Base-by-base conservation (phyloP, 2,113 vertebrate genomes). In the Pungitius pungitius region DNA sequence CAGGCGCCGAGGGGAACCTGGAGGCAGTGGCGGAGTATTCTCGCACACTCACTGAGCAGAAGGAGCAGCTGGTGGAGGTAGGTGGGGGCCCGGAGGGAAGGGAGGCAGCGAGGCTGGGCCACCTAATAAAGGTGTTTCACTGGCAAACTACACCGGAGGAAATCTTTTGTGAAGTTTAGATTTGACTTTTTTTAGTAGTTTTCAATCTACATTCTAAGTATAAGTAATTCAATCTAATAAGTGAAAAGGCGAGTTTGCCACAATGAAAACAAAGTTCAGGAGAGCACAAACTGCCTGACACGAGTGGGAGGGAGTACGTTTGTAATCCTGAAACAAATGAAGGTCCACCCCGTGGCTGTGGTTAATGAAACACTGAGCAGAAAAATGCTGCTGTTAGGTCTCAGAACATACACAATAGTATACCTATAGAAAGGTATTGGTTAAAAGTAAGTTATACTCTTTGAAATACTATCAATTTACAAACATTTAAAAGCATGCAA, bases 51-150 rank as follows among this genome's bases (percentile, higher is more conserved):
- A 96, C 95, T 0, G 97, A 99, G 89, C 97, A 99, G 89, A 98
- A 97, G 88, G 97, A 99, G 43, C 97, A 97, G 79, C 95, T 99
- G 81, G 93, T 96, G 71, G 98, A 99, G 95, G 98, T 99, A 69
- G 90, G 94, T 17, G 13, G 17, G 27, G 20, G 30, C 8, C n/a
- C 14, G 13, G 40, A n/a, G 45, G n/a, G 26, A 3, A 0, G 1
- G 59, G 61, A 9, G 18, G 14, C 54, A 39, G n/a, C 30, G 12
- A 56, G 13, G 45, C 33, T 15, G 11, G 35, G 49, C 12, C 43
- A 37, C 14, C 6, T 12, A 40, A 24, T 55, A 47, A 30, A 60
- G 12, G 26, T 49, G 30, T 39, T 47, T 6, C 55, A 30, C n/a
- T 55, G 3, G 49, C 35, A 49, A 40, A 24, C 9, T 18, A 52